These are phyloP conservation scores for Protonemura montana DNA, from an alignment of 2,888 invertebrate species.

Conservation along the genomic window DNA sequence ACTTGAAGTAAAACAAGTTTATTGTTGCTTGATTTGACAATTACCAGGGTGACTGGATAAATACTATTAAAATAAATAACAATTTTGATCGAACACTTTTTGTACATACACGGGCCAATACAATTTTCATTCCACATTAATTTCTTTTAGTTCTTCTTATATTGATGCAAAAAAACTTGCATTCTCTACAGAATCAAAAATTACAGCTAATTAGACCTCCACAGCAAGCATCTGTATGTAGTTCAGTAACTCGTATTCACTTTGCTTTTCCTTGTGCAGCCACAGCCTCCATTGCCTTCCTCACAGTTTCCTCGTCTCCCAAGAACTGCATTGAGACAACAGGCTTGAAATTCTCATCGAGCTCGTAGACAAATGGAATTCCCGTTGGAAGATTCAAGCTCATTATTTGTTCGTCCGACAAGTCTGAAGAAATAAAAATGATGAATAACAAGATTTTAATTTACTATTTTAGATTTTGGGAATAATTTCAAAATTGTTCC, in stretches of 20 bases:
- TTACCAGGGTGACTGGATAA: neutral
- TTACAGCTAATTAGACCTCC: too few species aligned
- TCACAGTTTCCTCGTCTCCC: constrained; percentile 71
- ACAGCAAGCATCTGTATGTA: neutral
- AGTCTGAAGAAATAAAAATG: constrained; percentile 61
- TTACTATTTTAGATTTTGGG: too few species aligned
- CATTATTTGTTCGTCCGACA: constrained; percentile 77
- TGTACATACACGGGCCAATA: neutral
- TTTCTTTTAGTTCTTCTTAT: neutral
- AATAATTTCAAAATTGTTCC: too few species aligned
- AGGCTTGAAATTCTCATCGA: constrained; percentile 74
- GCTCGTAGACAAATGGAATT: constrained; percentile 80
- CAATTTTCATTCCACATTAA: neutral
- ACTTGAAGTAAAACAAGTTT: neutral
- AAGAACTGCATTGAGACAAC: constrained; percentile 76
- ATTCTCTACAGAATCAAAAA: too few species aligned
- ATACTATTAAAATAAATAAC: neutral
- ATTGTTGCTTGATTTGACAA: neutral
- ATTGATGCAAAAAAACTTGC: too few species aligned
- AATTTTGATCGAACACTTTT: neutral
- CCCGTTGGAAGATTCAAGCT: constrained; percentile 80
- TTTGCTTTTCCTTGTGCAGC: constrained; percentile 55
- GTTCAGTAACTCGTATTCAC: constrained; percentile 31
- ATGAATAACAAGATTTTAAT: too few species aligned
- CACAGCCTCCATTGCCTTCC: constrained; percentile 68